These are phyloP conservation scores for Nemoura dubitans DNA, from an alignment of 2,888 invertebrate species.

Conservation along the genomic window DNA sequence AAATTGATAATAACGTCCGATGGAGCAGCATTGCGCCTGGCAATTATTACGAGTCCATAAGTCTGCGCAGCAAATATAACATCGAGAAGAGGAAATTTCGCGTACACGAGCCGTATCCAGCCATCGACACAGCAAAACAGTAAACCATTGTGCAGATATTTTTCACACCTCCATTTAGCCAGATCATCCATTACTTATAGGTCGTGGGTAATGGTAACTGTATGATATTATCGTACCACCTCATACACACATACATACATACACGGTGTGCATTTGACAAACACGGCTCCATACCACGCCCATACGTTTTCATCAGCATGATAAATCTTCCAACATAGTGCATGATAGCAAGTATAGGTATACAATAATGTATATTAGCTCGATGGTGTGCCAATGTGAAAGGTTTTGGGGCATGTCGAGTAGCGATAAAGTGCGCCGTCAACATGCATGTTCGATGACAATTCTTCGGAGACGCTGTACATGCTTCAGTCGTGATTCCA, in stretches of 20 bases:
- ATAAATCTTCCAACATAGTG: conserved; percentile 29
- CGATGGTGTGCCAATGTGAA: neutral
- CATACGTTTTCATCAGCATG: conserved; percentile 36
- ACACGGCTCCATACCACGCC: conserved; percentile 28
- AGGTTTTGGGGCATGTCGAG: too few relatives aligned
- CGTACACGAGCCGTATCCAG: neutral
- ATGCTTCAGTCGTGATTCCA: too few relatives aligned
- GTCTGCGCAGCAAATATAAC: neutral
- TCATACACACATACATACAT: neutral
- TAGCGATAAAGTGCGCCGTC: too few relatives aligned
- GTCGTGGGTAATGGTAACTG: neutral
- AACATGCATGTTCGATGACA: too few relatives aligned
- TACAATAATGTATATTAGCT: neutral
- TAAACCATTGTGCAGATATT: conserved; percentile 27
- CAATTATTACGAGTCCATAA: neutral
- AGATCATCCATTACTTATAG: conserved; percentile 34
- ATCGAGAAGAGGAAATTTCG: neutral
- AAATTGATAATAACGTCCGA: neutral
- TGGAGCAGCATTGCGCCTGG: neutral
- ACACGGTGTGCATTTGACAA: conserved; percentile 23
- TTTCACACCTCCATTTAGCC: conserved; percentile 28
- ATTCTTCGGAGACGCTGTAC: too few relatives aligned
- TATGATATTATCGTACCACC: conserved; percentile 16
- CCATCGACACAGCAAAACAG: conserved; percentile 8
- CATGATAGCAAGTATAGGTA: neutral